phyloP scores from a whole-genome alignment of 2,113 vertebrate genomes.

The Poecile atricapillus region DNA sequence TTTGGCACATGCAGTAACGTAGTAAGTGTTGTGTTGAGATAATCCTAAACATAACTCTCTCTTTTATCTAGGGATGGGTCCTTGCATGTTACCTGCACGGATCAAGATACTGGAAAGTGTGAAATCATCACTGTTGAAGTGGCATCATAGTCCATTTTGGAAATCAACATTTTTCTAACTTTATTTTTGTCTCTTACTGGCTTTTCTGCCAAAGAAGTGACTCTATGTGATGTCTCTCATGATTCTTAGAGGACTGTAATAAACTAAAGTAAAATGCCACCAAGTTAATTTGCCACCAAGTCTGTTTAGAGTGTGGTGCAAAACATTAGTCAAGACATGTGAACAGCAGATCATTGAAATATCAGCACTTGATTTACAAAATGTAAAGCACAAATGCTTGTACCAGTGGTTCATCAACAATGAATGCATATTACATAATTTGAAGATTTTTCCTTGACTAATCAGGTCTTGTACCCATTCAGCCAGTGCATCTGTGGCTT shows the following conservation, averaged over 20 bases:
- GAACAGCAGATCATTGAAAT: neutral
- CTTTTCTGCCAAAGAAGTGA: constrained; percentile 25
- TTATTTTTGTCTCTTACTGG: neutral
- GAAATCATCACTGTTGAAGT: constrained; percentile 89
- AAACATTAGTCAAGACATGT: neutral
- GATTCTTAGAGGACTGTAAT: neutral
- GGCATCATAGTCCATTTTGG: constrained; percentile 68
- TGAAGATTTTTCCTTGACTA: neutral
- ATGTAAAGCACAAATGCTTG: neutral
- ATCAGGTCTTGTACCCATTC: neutral
- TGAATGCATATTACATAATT: neutral
- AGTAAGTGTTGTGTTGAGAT: neutral
- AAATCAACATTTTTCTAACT: neutral
- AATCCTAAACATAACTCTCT: neutral
- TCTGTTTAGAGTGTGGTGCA: constrained; percentile 39
- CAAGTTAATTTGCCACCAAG: neutral
- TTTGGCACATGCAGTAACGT: neutral
- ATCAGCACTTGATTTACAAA: neutral
- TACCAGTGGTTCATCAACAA: neutral
- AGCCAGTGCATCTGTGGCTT: neutral
- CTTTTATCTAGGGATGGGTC: constrained; percentile 87
- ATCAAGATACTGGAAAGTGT: constrained; percentile 85
- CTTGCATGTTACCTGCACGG: constrained; percentile 90
- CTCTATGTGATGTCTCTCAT: constrained; percentile 17
- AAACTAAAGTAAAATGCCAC: neutral